Base-by-base conservation (phyloP, 2,888 invertebrate genomes). In the Shargacucullia verbasci region DNA sequence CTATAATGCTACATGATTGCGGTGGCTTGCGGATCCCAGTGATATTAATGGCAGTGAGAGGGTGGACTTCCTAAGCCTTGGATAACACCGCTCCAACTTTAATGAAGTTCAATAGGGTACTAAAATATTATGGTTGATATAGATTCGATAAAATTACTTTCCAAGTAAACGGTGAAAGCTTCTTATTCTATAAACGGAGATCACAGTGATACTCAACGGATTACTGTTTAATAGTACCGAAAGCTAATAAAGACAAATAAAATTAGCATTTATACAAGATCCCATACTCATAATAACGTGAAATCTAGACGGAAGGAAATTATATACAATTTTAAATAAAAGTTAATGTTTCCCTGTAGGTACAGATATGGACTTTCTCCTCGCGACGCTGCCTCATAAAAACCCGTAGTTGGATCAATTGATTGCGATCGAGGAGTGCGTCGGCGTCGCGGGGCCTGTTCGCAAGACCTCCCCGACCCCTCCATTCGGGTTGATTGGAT, bases 401-500 rank as follows among this genome's bases (percentile, higher is more conserved):
- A 75, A 73, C 56, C 55, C 57, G 61, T 75, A 73, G 77, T 79
- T 67, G 79, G 68, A 81, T 85, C 84, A 88, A 90, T 91, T 91
- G 89, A 84, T 83, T 70, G 78, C 68, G 73, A 78, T 75, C 79
- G 79, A 84, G 78, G 77, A 76, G 71, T 73, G 77, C 72, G 67
- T 73, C 74, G 80, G 71, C 77, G 76, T 64, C 77, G 60, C 9
- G 49, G 54, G 70, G 79, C 78, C 78, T 79, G 80, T 83, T 85
- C 85, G 79, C 86, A 83, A 87, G 90, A 92, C 92, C 91, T 84
- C 78, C 74, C 68, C 87, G 91, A 91, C 90, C 92, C 86, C 83
- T 85, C 81, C 79, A 87, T 89, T 89, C 84, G 85, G 86, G 76
- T 87, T 92, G 92, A 92, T 92, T 93, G 92, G 92, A 92, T 93